Conservation (phyloP, 2,888 invertebrate genomes). For the Gymnocheta viridis region DNA sequence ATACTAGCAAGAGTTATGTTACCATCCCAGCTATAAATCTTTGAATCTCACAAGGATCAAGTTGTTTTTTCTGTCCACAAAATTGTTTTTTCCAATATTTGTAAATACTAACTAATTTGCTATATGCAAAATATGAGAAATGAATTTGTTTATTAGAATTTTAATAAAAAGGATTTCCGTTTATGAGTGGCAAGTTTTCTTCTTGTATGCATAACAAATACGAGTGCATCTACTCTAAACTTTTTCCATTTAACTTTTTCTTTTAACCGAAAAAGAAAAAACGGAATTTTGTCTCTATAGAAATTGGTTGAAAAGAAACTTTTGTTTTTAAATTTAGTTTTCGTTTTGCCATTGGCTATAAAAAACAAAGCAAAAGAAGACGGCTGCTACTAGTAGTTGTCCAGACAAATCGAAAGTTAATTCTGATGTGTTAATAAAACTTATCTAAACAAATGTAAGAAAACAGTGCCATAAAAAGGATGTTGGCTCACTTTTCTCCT, state of each 20-base stretch:
- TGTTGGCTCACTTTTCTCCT: background rate
- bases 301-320: conserved; percentile 34
- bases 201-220: background rate
- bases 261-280: conserved; percentile 14
- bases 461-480: background rate
- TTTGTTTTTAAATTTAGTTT: background rate
- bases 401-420: conserved; percentile 67
- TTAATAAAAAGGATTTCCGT: background rate
- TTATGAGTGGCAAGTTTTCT: background rate
- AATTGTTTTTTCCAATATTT: background rate
- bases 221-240: conserved; percentile 38
- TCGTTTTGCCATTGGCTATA: background rate
- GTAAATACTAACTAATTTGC: background rate
- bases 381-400: conserved; percentile 10
- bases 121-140: background rate
- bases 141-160: background rate
- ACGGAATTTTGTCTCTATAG: background rate
- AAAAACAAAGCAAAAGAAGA: background rate
- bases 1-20: background rate
- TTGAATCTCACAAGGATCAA: background rate
- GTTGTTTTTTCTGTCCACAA: background rate
- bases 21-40: background rate
- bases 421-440: conserved; percentile 51
- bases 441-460: conserved; percentile 24
- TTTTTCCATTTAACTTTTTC: conserved; percentile 64